Conservation (phyloP, 2,888 invertebrate genomes). For the Norana najaformis region DNA sequence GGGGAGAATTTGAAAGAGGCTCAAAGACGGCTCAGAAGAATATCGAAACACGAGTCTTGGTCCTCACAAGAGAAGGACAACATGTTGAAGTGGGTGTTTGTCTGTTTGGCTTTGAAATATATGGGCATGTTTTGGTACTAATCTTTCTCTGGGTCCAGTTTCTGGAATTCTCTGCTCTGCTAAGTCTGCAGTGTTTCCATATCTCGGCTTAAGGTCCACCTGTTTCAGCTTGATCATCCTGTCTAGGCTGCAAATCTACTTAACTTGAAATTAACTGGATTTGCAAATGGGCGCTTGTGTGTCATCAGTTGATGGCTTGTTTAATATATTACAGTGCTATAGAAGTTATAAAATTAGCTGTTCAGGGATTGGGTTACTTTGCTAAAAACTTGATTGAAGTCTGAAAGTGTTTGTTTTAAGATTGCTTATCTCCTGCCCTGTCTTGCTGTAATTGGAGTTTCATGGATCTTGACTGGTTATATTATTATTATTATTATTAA, state of each 20-base stretch:
- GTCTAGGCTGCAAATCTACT: too few relatives aligned
- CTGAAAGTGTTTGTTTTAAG: not conserved
- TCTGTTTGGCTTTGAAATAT: not conserved
- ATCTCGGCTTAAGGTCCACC: too few relatives aligned
- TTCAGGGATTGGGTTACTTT: not conserved
- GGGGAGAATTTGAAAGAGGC: constrained; percentile 88
- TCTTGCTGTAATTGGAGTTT: not conserved
- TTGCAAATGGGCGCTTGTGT: too few relatives aligned
- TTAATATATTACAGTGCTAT: too few relatives aligned
- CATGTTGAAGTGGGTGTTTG: constrained; percentile 67
- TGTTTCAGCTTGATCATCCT: too few relatives aligned
- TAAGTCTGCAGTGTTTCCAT: too few relatives aligned
- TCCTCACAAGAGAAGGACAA: constrained; percentile 69
- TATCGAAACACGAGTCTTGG: constrained; percentile 75
- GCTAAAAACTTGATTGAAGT: not conserved
- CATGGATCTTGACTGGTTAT: not conserved
- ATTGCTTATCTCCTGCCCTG: not conserved
- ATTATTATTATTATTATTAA: too few relatives aligned
- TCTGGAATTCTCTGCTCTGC: not conserved
- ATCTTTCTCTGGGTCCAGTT: not conserved
- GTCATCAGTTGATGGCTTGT: too few relatives aligned
- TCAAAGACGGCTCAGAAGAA: constrained; percentile 92
- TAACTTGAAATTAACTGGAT: too few relatives aligned
- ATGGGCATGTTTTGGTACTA: not conserved
- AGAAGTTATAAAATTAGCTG: not conserved